A percentile compares a stretch with the other conserved stretches of the same genome.
Evolutionary conservation across 2,797 vertebrate genomes (phyloP).

Genomic region (Capromys pilorides): DNA sequence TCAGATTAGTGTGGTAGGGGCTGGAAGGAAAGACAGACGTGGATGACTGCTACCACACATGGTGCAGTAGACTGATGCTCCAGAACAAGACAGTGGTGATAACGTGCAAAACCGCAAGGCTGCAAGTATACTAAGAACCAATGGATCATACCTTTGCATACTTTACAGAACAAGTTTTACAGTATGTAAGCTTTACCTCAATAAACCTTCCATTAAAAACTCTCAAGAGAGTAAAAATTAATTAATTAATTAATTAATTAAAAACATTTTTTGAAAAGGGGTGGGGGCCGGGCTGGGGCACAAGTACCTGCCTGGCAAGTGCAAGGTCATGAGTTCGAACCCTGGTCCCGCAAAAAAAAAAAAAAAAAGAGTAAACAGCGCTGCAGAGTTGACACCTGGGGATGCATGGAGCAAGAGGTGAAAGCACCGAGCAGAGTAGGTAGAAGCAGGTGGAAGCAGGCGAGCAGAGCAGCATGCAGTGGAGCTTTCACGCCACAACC

Average conservation of each 20-base stretch:
- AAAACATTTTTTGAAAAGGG: too few species aligned
- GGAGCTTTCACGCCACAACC: slow-evolving; percentile 3
- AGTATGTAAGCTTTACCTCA: neutral
- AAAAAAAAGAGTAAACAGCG: neutral
- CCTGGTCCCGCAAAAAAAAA: too few species aligned
- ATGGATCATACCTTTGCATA: neutral
- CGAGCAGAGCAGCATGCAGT: neutral
- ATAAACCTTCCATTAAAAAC: neutral
- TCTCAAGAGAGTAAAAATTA: too few species aligned
- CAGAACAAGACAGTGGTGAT: slow-evolving; percentile 17
- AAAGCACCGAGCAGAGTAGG: neutral
- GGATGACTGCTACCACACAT: neutral
- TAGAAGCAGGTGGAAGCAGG: neutral
- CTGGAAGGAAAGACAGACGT: neutral
- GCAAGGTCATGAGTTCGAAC: too few species aligned
- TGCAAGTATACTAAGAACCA: neutral
- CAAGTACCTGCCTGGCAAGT: too few species aligned
- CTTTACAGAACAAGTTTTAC: neutral
- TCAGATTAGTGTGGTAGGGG: neutral
- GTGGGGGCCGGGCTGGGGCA: too few species aligned
- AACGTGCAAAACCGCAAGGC: neutral
- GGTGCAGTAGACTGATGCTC: neutral
- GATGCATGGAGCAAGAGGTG: neutral
- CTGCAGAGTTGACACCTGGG: neutral
- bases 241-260: too few species aligned